These are phyloP conservation scores for Crambe crambe DNA, from an alignment of 37 sponge, comb jelly and placozoan genomes.

Conservation along the genomic window DNA sequence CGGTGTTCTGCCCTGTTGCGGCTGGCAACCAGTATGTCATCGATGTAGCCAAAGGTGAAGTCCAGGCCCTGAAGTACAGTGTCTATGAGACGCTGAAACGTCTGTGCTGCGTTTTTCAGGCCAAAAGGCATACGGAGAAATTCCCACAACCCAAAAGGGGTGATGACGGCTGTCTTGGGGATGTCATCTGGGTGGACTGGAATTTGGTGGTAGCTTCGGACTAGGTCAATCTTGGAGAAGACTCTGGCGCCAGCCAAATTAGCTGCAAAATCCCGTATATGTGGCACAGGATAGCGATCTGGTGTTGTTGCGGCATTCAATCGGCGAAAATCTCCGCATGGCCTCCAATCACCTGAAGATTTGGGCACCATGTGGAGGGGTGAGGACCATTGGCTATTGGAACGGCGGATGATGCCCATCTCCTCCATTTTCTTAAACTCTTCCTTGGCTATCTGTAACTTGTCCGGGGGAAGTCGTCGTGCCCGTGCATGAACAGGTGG, in stretches of 20 bases:
- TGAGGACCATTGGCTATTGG: too few relatives aligned
- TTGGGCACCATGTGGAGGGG: too few relatives aligned
- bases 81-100: conserved; percentile 60
- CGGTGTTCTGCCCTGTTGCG: conserved; percentile 43
- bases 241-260: conserved; percentile 52
- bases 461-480: too few relatives aligned
- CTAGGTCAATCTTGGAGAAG: conserved; percentile 64
- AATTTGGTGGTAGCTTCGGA: conserved; percentile 54
- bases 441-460: too few relatives aligned
- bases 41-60: conserved; percentile 31
- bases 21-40: conserved; percentile 55
- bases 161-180: conserved; percentile 65
- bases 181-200: conserved; percentile 44
- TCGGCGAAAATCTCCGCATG: conserved; percentile 74
- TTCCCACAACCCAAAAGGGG: conserved; percentile 68
- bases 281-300: conserved; percentile 71
- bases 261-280: conserved; percentile 62
- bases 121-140: conserved; percentile 30
- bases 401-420: too few relatives aligned
- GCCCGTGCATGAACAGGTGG: too few relatives aligned
- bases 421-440: too few relatives aligned
- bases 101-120: conserved; percentile 59
- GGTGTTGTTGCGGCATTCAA: conserved; percentile 48
- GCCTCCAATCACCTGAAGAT: conserved; percentile 66
- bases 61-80: conserved; percentile 54